phyloP scores from a whole-genome alignment of 2,888 invertebrate genomes.

The Tricholauxania praeusta region DNA sequence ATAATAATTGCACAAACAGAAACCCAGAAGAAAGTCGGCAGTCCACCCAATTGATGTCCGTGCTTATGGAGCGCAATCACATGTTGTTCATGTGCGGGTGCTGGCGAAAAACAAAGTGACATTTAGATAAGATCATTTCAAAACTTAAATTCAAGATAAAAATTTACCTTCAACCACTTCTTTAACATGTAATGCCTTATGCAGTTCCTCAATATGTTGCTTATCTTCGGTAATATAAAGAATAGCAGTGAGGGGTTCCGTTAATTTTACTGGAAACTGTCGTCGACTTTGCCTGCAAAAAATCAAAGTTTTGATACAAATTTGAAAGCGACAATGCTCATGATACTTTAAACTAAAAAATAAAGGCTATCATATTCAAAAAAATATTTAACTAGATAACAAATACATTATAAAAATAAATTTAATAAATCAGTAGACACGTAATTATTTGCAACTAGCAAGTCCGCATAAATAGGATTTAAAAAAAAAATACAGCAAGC shows the following conservation, averaged over 20 bases:
- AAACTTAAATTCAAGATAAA: background rate
- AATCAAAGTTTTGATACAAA: constrained; percentile 1
- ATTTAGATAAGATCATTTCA: background rate
- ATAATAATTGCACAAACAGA: constrained; percentile 88
- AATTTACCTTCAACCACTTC: constrained; percentile 76
- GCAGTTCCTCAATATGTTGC: constrained; percentile 89
- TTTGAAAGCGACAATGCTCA: too few species aligned
- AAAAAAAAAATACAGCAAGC: too few species aligned
- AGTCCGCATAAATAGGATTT: too few species aligned
- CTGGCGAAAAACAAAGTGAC: constrained; percentile 61
- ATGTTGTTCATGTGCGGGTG: constrained; percentile 91
- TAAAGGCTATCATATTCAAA: too few species aligned
- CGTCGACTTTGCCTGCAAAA: constrained; percentile 63
- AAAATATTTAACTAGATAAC: too few species aligned
- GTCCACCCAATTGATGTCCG: constrained; percentile 88
- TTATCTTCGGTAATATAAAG: constrained; percentile 91
- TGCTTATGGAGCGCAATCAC: constrained; percentile 91
- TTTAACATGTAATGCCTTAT: constrained; percentile 90
- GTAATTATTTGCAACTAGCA: too few species aligned
- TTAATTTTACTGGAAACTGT: constrained; percentile 89
- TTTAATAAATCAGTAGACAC: too few species aligned
- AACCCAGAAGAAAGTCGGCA: constrained; percentile 93
- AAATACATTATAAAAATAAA: too few species aligned
- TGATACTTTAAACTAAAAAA: too few species aligned
- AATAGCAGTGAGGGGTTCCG: constrained; percentile 90